Conservation (phyloP, 2,113 vertebrate genomes). For the Rana temporaria region DNA sequence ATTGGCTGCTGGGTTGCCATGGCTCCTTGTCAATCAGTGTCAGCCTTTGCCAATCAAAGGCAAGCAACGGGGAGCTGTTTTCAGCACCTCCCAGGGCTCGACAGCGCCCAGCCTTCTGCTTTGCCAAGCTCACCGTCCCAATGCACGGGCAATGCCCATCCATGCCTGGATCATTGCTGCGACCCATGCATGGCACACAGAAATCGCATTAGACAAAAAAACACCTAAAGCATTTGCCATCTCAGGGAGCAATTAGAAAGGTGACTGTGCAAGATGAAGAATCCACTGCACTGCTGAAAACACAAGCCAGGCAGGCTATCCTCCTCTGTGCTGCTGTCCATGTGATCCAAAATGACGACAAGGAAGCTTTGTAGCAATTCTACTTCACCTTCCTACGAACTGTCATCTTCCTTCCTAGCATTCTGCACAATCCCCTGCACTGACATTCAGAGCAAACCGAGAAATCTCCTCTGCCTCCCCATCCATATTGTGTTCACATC, state of each 20-base stretch:
- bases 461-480: too few species aligned
- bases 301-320: neutral
- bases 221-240: constrained; percentile 34
- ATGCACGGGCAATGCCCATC: neutral
- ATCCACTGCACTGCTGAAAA: neutral
- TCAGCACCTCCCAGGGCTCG: constrained; percentile 80
- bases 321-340: neutral
- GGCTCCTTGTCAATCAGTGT: constrained; percentile 93
- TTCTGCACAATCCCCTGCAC: neutral
- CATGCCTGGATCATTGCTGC: neutral
- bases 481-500: neutral
- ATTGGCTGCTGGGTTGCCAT: constrained; percentile 86
- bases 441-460: neutral
- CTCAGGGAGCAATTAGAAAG: constrained; percentile 23
- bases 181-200: neutral
- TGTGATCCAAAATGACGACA: neutral
- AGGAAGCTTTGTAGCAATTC: neutral
- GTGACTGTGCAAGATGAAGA: constrained; percentile 14
- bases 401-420: neutral
- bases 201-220: constrained; percentile 8
- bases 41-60: constrained; percentile 88
- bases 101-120: constrained; percentile 66
- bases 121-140: neutral
- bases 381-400: neutral
- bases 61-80: constrained; percentile 63